A percentile compares a stretch with the other conserved stretches of the same genome.
phyloP scores from a whole-genome alignment of 2,113 vertebrate genomes.

The Aegithalos caudatus region DNA sequence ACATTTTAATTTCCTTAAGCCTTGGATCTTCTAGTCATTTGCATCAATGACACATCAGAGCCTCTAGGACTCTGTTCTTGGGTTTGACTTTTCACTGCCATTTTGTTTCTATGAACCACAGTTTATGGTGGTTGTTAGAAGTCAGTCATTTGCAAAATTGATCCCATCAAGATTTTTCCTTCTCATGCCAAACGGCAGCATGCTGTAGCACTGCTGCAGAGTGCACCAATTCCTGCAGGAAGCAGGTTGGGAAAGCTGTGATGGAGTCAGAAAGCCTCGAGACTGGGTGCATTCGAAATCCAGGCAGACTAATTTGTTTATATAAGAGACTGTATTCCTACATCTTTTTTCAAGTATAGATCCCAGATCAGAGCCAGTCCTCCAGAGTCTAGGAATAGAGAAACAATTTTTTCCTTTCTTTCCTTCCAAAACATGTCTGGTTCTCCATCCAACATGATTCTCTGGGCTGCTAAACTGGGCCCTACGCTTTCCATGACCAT shows the following conservation, averaged over 20 bases:
- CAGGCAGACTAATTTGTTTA: neutral
- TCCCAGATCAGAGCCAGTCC: neutral
- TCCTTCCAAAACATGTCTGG: neutral
- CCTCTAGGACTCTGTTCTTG: neutral
- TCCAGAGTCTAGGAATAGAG: neutral
- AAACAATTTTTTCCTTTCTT: neutral
- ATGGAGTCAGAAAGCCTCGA: neutral
- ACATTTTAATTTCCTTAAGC: slow-evolving; percentile 54
- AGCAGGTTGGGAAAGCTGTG: neutral
- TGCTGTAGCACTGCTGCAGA: neutral
- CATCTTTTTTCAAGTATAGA: neutral
- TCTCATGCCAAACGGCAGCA: neutral
- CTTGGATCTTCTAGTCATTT: slow-evolving; percentile 30
- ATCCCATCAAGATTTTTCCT: neutral
- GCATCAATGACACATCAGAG: neutral
- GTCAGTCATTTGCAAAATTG: neutral
- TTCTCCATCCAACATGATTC: fast-evolving
- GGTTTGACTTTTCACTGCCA: neutral
- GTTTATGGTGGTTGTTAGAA: neutral
- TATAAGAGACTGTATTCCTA: neutral
- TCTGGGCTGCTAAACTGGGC: neutral
- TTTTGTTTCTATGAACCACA: neutral
- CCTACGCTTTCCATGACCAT: neutral
- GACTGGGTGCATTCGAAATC: neutral
- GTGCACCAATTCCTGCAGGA: neutral